These are phyloP conservation scores for Sterrhoptilus dennistouni DNA, from an alignment of 2,113 vertebrate genomes.

Conservation along the genomic window DNA sequence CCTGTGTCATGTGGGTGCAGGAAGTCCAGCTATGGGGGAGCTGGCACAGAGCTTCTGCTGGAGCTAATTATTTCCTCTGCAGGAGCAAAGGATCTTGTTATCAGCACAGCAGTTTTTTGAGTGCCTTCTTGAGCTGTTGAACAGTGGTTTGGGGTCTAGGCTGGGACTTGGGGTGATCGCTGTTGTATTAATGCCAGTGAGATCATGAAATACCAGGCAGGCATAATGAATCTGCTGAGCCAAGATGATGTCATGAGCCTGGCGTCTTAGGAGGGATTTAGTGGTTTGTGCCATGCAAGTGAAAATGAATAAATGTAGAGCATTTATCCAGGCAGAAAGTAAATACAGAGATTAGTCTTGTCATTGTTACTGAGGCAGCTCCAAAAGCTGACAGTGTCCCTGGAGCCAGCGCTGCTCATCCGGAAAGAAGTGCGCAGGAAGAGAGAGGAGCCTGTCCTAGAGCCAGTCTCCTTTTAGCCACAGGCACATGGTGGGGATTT, in stretches of 20 bases:
- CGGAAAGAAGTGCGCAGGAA: conserved; percentile 39
- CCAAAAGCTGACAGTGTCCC: conserved; percentile 17
- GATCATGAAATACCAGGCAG: conserved; percentile 10
- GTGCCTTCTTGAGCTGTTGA: not conserved
- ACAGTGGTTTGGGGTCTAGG: not conserved
- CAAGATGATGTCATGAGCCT: conserved; percentile 51
- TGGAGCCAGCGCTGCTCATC: conserved; percentile 48
- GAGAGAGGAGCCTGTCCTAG: conserved; percentile 22
- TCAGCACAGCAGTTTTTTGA: not conserved
- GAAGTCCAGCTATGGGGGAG: not conserved
- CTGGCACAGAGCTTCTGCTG: not conserved
- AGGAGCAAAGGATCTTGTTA: not conserved
- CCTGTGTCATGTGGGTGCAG: not conserved
- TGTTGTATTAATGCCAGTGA: not conserved
- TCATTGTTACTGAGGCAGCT: conserved; percentile 56
- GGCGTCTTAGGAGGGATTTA: conserved; percentile 42
- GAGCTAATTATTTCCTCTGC: not conserved
- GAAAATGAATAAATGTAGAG: conserved; percentile 10
- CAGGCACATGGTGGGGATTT: conserved; percentile 39
- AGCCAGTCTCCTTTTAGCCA: conserved; percentile 42
- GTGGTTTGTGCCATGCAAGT: conserved; percentile 43
- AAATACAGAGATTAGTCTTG: conserved; percentile 63
- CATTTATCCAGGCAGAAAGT: conserved; percentile 42
- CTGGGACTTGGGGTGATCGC: not conserved
- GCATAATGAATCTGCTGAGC: conserved; percentile 45